These are phyloP conservation scores for Cryptotermes secundus DNA, from an alignment of 1,140 invertebrate genomes.

Conservation along the genomic window DNA sequence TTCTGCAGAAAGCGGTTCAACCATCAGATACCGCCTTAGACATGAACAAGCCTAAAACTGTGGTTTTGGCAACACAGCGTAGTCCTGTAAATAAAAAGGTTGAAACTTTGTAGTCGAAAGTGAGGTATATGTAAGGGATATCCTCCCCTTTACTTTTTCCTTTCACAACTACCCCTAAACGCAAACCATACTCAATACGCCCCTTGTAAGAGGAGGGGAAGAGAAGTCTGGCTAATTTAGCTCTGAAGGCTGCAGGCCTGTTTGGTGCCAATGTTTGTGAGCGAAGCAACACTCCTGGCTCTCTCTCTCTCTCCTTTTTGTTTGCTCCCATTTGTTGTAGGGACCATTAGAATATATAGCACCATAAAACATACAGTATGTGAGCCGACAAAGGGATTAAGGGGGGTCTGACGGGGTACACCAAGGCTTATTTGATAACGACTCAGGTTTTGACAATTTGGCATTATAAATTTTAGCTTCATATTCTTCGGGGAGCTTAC, in stretches of 20 bases:
- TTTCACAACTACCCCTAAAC: not conserved
- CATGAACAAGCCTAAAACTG: not conserved
- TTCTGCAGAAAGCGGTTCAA: too few relatives aligned
- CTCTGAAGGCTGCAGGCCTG: not conserved
- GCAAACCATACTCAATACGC: not conserved
- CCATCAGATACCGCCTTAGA: too few relatives aligned
- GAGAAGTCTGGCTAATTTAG: not conserved
- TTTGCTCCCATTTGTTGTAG: too few relatives aligned
- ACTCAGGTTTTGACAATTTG: not conserved
- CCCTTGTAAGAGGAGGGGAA: not conserved
- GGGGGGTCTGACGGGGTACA: constrained; percentile 5
- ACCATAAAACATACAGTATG: constrained; percentile 35
- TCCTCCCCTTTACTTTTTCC: not conserved
- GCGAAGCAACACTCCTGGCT: too few relatives aligned
- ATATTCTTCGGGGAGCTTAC: not conserved
- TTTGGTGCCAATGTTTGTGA: not conserved
- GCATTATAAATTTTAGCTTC: not conserved
- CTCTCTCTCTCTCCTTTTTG: too few relatives aligned
- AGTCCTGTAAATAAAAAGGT: not conserved
- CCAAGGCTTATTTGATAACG: not conserved
- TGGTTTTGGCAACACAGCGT: not conserved
- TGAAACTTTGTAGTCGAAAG: not conserved
- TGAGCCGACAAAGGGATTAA: constrained; percentile 37
- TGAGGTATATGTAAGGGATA: not conserved
- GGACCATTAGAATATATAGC: not conserved